Base-by-base conservation (phyloP, 2,888 invertebrate genomes). In the Drosophila limbata region DNA sequence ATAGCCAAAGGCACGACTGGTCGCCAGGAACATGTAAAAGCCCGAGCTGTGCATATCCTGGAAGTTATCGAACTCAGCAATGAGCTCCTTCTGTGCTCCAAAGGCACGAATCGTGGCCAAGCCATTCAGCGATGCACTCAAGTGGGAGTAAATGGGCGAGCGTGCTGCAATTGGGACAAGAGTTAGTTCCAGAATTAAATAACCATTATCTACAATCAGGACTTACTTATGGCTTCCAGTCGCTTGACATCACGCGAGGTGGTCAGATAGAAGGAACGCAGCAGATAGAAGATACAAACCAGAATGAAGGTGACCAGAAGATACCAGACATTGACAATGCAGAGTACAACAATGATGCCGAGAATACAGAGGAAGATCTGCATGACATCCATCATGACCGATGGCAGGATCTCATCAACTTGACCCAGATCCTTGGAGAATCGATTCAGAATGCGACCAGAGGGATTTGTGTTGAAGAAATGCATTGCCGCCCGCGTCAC, bases 141-240 rank as follows among this genome's bases (percentile, higher is more conserved):
- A 93, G 90, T 98, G 98, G 2, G 97, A 96, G 93, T 98, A 99
- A n/a, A 99, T 97, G 0, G 99, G 99, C 85, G 98, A 98, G 68
- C 98, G 95, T 73, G 97, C 96, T n/a, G 95, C 2, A 19, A 15
- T 10, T 8, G 21, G 45, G 31, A 21, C 8, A 2, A 6, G 25
- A 19, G 5, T 19, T 11, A 17, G 11, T 10, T 28, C 6, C 1
- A 13, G 11, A 0, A n/a, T 25, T 0, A 25, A 6, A 13, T 13
- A 2, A 6, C 4, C 15, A 11, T 1, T 1, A 11, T 4, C 1
- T 45, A 8, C 19, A 1, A 11, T n/a, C 0, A 19, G 3, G 10
- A 95, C 96, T 95, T 93, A 96, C 96, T 96, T 92, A 95, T 94
- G 91, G 96, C 96, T 94, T 96, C 96, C 90, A 96, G 93, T 83